These are phyloP conservation scores for Pachliopta kotzebuea DNA, from an alignment of 2,888 invertebrate genomes.

Conservation along the genomic window DNA sequence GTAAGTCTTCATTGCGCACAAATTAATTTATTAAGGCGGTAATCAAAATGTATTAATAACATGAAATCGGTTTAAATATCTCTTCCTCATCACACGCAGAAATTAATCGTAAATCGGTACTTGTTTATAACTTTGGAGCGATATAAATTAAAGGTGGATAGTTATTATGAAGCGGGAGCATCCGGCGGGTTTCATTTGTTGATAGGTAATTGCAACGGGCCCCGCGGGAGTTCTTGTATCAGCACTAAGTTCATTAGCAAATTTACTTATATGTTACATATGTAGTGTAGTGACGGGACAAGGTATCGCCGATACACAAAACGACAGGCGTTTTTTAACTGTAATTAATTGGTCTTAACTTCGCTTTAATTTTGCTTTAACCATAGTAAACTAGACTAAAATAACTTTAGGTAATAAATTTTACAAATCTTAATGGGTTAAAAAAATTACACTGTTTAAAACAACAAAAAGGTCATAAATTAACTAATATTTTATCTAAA, in stretches of 20 bases:
- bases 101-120: not conserved
- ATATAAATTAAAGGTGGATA: conserved; percentile 1
- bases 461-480: too few species aligned
- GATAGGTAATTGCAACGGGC: conserved; percentile 17
- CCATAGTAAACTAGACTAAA: not conserved
- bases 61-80: conserved; percentile 15
- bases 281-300: not conserved
- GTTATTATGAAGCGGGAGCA: conserved; percentile 9
- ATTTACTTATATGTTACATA: not conserved
- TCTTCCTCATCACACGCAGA: not conserved
- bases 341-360: not conserved
- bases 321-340: not conserved
- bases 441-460: too few species aligned
- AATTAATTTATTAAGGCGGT: conserved; percentile 26
- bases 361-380: too few species aligned
- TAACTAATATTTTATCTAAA: too few species aligned
- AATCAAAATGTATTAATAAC: conserved; percentile 25
- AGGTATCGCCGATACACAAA: not conserved
- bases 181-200: conserved; percentile 17
- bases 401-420: too few species aligned
- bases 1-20: conserved; percentile 19
- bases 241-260: conserved; percentile 8
- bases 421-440: too few species aligned
- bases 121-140: conserved; percentile 2
- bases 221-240: conserved; percentile 13